Evolutionary conservation across 2,113 vertebrate species (phyloP).

Genomic region (Hydrolagus affinis): DNA sequence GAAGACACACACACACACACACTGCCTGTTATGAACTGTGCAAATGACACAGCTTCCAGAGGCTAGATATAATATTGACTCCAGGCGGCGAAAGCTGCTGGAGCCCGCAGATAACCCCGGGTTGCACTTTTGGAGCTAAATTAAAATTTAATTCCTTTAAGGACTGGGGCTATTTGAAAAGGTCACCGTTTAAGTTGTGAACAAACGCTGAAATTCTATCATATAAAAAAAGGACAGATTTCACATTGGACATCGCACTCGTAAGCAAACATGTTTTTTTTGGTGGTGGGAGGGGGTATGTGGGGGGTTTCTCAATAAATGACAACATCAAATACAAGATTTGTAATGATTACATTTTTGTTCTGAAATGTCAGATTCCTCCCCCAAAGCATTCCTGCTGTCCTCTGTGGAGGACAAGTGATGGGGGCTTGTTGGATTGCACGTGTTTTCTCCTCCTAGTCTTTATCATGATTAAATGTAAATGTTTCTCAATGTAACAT

Average conservation of each 20-base stretch:
- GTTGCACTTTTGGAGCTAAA: conserved; percentile 45
- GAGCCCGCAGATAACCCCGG: conserved; percentile 36
- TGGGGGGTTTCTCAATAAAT: too few species aligned
- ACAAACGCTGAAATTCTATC: background rate
- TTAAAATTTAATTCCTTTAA: conserved; percentile 49
- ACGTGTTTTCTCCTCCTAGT: background rate
- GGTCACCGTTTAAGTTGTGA: conserved; percentile 38
- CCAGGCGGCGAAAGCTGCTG: conserved; percentile 40
- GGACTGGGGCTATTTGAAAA: conserved; percentile 51
- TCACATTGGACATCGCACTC: too few species aligned
- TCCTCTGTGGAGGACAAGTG: background rate
- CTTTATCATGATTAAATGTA: conserved; percentile 25
- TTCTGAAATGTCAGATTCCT: background rate
- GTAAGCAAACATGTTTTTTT: too few species aligned
- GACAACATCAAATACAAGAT: too few species aligned
- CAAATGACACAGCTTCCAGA: conserved; percentile 39
- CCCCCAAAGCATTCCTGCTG: conserved; percentile 11
- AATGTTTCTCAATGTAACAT: background rate
- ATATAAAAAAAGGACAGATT: too few species aligned
- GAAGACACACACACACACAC: conserved; percentile 42
- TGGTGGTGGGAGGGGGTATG: too few species aligned
- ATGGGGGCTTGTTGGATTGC: background rate
- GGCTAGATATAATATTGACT: conserved; percentile 34
- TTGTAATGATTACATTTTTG: conserved; percentile 8
- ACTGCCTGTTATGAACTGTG: conserved; percentile 47